Evolutionary conservation across 2,113 vertebrate genomes (phyloP).

Genomic region (Thymallus thymallus): DNA sequence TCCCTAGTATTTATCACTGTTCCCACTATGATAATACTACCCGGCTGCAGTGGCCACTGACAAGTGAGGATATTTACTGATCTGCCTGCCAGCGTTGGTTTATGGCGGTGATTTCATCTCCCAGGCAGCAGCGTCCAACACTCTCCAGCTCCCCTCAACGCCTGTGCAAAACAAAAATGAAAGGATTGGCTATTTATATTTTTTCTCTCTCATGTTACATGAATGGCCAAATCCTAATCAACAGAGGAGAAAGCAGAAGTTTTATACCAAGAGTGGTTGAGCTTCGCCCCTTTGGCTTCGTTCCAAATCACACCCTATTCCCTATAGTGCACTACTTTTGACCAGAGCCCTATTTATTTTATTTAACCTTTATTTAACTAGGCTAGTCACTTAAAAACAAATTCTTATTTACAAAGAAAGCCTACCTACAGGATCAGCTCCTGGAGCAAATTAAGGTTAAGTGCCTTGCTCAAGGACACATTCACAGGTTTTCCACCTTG

Average conservation of each 20-base stretch:
- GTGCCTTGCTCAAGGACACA: too few species aligned
- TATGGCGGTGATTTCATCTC: constrained; percentile 33
- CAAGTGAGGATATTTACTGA: constrained; percentile 39
- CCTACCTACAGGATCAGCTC: too few species aligned
- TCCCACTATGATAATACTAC: constrained; percentile 16
- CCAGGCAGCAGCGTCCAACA: not conserved
- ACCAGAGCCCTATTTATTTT: too few species aligned
- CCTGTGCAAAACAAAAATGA: constrained; percentile 16
- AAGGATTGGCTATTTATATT: constrained; percentile 9
- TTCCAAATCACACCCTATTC: too few species aligned
- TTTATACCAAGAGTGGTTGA: constrained; percentile 30
- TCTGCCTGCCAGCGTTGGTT: constrained; percentile 33
- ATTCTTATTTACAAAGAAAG: too few species aligned
- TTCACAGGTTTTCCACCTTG: too few species aligned
- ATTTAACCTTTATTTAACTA: too few species aligned
- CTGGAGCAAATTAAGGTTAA: too few species aligned
- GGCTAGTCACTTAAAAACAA: too few species aligned
- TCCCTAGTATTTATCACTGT: not conserved
- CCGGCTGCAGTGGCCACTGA: constrained; percentile 1
- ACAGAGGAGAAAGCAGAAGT: constrained; percentile 40
- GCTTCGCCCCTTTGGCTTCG: too few species aligned
- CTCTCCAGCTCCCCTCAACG: constrained; percentile 18
- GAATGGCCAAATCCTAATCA: constrained; percentile 31
- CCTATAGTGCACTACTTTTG: too few species aligned
- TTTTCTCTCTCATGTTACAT: not conserved